A percentile compares a stretch with the other conserved stretches of the same genome.
These are phyloP conservation scores for Anthoscopus minutus DNA, from an alignment of 2,113 vertebrate genomes.

Conservation along the genomic window DNA sequence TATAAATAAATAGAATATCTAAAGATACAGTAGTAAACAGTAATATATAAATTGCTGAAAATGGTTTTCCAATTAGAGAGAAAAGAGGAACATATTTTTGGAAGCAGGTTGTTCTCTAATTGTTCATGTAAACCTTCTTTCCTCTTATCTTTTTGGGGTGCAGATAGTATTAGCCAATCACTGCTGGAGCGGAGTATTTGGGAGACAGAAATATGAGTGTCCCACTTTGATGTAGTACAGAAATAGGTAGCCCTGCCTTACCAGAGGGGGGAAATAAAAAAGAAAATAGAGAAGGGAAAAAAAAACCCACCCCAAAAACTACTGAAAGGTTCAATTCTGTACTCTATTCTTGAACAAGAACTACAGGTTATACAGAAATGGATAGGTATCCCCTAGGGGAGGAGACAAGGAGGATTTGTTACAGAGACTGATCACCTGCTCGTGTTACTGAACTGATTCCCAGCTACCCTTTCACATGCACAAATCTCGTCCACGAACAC, in stretches of 20 bases:
- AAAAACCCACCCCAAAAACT: not conserved
- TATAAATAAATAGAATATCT: not conserved
- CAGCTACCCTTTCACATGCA: not conserved
- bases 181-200: not conserved
- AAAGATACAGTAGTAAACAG: not conserved
- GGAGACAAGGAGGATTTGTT: not conserved
- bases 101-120: not conserved
- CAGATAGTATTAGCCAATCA: not conserved
- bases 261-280: not conserved
- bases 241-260: not conserved
- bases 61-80: not conserved
- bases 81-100: not conserved
- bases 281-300: accelerated
- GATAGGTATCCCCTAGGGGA: not conserved
- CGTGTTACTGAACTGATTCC: not conserved
- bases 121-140: not conserved
- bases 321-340: not conserved
- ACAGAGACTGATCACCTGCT: not conserved
- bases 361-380: not conserved
- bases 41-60: not conserved
- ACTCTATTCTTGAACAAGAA: not conserved
- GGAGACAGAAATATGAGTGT: not conserved
- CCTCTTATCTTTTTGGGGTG: not conserved
- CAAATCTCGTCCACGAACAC: not conserved
- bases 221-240: not conserved